phyloP scores from a whole-genome alignment of 2,797 vertebrate genomes.

The Eulemur albifrons region DNA sequence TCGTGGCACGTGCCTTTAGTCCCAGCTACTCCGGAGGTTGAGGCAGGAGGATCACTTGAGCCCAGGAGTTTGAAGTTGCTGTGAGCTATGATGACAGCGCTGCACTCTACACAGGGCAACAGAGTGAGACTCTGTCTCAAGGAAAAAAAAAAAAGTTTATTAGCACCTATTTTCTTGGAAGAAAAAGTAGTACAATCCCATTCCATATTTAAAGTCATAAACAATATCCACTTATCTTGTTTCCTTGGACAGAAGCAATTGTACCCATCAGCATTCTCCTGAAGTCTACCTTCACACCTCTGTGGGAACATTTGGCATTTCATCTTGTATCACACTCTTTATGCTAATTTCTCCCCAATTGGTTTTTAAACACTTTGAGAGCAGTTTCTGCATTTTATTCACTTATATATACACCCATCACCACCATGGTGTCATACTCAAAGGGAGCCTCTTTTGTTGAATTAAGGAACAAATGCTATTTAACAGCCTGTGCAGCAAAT shows the following conservation, averaged over 20 bases:
- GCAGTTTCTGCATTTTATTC: background rate
- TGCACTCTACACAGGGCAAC: too few species aligned
- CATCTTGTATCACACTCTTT: background rate
- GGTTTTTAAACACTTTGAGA: background rate
- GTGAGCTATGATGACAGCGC: too few species aligned
- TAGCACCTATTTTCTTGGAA: background rate
- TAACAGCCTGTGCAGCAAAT: background rate
- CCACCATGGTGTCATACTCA: background rate
- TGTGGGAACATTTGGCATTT: background rate
- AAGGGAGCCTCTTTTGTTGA: background rate
- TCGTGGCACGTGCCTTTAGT: too few species aligned
- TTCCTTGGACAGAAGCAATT: background rate
- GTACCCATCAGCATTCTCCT: background rate
- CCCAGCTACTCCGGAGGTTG: too few species aligned
- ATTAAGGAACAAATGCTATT: background rate
- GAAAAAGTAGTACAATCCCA: background rate
- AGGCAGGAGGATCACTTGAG: too few species aligned
- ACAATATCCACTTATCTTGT: background rate
- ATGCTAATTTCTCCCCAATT: background rate
- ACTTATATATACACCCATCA: background rate
- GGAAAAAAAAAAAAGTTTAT: background rate
- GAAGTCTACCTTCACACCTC: background rate
- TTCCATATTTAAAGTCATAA: background rate
- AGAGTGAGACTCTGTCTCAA: too few species aligned
- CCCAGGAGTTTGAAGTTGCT: too few species aligned